Base-by-base conservation (phyloP, 2,888 invertebrate genomes). In the Heliconius charithonia region DNA sequence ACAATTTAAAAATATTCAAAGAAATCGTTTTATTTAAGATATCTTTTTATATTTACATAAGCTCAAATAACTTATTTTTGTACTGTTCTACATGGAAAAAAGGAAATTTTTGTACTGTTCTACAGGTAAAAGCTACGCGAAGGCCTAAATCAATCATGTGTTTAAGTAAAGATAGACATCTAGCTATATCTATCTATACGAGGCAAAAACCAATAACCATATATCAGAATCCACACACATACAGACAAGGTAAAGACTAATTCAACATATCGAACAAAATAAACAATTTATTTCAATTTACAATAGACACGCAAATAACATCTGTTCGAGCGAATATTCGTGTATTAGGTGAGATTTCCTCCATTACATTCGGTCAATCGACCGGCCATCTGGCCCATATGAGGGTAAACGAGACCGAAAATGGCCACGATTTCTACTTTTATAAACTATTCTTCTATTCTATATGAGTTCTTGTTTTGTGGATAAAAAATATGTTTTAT, bases 341-440 rank as follows among this genome's bases (percentile, higher is more conserved):
- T 83, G 89, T 86, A 90, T 91, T 91, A 91, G 89, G 87, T 89
- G 89, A 87, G 89, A 90, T 91, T 91, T 90, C 85, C 88, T 88
- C 87, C 87, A 88, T 88, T 88, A 86, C 87, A 86, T 86, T 86
- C 88, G 91, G 91, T 91, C 91, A 92, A 93, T 93, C 89, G 93
- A 25, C 85, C 88, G 92, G 89, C 93, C 94, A 94, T 94, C 93
- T 94, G 93, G 87, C 90, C 81, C 81, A 84, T 80, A 81, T 71
- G 78, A 78, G 77, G 73, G 81, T 80, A 76, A 76, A 78, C 74
- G 80, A 67, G 41, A 27, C 65, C 81, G 71, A 79, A 81, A 81
- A 81, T 75, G 80, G 75, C 81, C 83, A 83, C 81, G 82, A 71
- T 76, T 82, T 80, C 76, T 76, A 78, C 76, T 81, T 76, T 76